Evolutionary conservation across 2,113 vertebrate species (phyloP).

Genomic region (Mormyrus lacerda): DNA sequence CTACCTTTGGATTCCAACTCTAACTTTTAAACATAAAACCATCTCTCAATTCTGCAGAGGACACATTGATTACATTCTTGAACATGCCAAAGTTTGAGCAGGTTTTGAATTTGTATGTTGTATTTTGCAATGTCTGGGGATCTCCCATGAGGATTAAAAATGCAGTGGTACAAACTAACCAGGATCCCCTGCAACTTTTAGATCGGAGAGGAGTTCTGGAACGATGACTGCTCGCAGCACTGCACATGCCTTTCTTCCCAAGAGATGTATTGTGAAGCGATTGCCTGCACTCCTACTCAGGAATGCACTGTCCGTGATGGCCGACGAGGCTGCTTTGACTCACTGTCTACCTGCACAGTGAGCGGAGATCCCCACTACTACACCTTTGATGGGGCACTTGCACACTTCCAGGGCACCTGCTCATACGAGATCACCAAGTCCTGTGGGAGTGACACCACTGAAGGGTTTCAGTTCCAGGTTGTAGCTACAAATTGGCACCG

Average conservation of each 20-base stretch:
- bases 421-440: conserved; percentile 54
- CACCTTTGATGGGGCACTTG: conserved; percentile 62
- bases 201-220: conserved; percentile 51
- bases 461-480: conserved; percentile 38
- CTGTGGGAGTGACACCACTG: conserved; percentile 17
- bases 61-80: neutral
- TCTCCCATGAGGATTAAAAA: no score
- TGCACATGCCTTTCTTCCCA: conserved; percentile 46
- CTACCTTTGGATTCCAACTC: neutral
- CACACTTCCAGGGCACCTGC: conserved; percentile 66
- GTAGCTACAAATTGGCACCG: conserved; percentile 49
- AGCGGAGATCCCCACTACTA: conserved; percentile 65
- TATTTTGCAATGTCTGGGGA: no score
- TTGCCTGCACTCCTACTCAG: conserved; percentile 35
- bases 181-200: conserved; percentile 13
- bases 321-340: conserved; percentile 34
- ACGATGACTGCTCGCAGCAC: conserved; percentile 31
- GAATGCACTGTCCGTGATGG: conserved; percentile 46
- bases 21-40: neutral
- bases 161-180: neutral
- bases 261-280: conserved; percentile 37
- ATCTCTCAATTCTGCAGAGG: neutral
- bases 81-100: no score
- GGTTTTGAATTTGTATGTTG: no score
- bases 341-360: conserved; percentile 50